Evolutionary conservation across 2,113 vertebrate species (phyloP), one percentile per base, ranked within the genome.

Genomic region (Isurus oxyrinchus): DNA sequence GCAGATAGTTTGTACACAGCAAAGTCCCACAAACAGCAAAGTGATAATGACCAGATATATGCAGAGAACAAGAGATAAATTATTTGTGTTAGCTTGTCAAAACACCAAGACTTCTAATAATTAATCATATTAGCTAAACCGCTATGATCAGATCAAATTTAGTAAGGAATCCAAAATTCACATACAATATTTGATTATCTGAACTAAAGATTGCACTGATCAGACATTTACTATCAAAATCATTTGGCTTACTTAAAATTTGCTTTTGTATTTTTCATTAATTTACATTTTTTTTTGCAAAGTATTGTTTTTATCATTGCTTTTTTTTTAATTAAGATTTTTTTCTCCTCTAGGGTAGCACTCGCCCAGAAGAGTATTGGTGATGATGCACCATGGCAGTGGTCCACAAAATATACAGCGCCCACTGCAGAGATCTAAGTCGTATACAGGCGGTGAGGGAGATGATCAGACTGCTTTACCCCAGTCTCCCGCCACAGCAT

Each of bases 341-440:
- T 53, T 31, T 90, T 90, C 87, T 95, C 40, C 31, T 53, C 63
- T 40, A 95, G 94, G 94, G 40, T 72, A 53, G 90, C 57, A 69
- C 66, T 72, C 44, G 44, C 25, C 66, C 25, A 72, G 31, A 11
- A 72, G 63, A 5, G 5, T 44, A 44, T 94, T 97, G 97, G 98
- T 90, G 97, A 99, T 98, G 97, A 99, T 99, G 99, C 99, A 99
- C 98, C 99, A 99, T 99, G 99, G 99, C 97, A 99, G 98, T 97
- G 99, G 99, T 97, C 98, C 99, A 97, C 99, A 99, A 97, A 99
- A 98, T 97, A 98, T 98, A 96, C 99, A 99, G 97, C 98, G 99
- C 96, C 99, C 98, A 97, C 98, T 99, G 95, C 99, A 99, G 97
- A 98, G 98, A 97, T 98, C 99, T 96, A 98, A 99, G 97, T 98